phyloP scores from a whole-genome alignment of 2,888 invertebrate species.

The Pyralis farinalis region DNA sequence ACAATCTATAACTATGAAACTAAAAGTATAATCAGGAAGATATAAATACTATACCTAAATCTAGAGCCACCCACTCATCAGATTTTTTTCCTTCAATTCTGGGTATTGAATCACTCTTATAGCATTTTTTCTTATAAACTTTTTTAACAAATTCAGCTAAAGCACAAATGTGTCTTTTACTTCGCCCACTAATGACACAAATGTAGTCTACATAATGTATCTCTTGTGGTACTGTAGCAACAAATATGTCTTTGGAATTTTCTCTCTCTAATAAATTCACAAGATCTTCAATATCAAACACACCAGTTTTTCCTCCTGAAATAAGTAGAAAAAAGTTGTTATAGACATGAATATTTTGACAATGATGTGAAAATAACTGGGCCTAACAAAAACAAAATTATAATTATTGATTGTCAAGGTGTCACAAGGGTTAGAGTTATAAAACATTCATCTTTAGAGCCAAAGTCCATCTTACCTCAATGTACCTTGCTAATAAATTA shows the following conservation, averaged over 20 bases:
- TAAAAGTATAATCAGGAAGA: no score
- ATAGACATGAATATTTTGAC: no score
- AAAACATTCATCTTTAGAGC: no score
- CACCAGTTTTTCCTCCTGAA: constrained; percentile 90
- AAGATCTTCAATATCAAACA: constrained; percentile 93
- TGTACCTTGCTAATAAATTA: no score
- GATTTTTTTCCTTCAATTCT: constrained; percentile 88
- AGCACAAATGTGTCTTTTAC: constrained; percentile 87
- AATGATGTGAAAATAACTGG: no score
- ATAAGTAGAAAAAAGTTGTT: no score
- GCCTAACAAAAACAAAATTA: no score
- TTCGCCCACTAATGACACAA: constrained; percentile 89
- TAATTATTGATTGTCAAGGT: no score
- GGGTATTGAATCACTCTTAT: constrained; percentile 83
- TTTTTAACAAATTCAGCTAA: constrained; percentile 88
- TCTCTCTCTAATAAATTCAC: constrained; percentile 88
- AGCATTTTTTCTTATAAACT: constrained; percentile 87
- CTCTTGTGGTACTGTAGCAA: constrained; percentile 86
- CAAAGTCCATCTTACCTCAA: no score
- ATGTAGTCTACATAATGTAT: constrained; percentile 92
- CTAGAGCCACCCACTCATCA: constrained; percentile 93
- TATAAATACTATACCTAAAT: constrained; percentile 91
- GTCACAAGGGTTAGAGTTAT: no score
- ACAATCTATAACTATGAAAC: no score
- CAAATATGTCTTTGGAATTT: constrained; percentile 90